phyloP scores from a whole-genome alignment of 2,888 invertebrate genomes.

The Caenorhabditis plicata region DNA sequence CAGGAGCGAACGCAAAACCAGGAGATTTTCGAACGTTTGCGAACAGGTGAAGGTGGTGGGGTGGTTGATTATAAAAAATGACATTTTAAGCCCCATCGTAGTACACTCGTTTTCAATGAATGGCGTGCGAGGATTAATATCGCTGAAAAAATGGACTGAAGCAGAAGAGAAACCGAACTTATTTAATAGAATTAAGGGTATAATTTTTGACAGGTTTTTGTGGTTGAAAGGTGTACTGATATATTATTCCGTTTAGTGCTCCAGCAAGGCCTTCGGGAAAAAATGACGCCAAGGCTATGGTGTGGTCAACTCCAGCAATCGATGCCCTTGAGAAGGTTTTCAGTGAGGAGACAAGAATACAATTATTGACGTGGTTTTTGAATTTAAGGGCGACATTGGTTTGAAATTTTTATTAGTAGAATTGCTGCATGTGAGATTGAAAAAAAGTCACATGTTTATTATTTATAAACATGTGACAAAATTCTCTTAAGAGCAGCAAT shows the following conservation, averaged over 20 bases:
- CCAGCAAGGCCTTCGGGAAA: constrained; percentile 34
- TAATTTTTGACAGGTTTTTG: constrained; percentile 37
- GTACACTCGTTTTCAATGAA: constrained; percentile 46
- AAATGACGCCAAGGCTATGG: constrained; percentile 39
- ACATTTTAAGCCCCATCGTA: constrained; percentile 33
- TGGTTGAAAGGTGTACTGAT: not conserved
- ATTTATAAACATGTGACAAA: constrained; percentile 1
- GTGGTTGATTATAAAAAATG: not conserved
- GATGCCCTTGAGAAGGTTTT: constrained; percentile 26
- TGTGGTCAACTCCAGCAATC: constrained; percentile 38
- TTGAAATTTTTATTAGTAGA: not conserved
- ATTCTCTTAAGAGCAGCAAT: not conserved
- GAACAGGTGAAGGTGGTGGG: constrained; percentile 15
- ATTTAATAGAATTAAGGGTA: constrained; percentile 34
- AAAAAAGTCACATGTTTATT: not conserved
- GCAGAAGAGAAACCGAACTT: constrained; percentile 37
- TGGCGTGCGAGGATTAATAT: constrained; percentile 39
- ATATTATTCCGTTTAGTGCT: constrained; percentile 12
- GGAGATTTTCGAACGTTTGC: constrained; percentile 37
- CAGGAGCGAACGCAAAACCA: constrained; percentile 32
- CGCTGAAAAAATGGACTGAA: constrained; percentile 45
- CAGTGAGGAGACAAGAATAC: constrained; percentile 19
- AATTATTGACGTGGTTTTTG: constrained; percentile 10
- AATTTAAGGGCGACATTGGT: constrained; percentile 20
- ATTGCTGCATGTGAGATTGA: constrained; percentile 1